phyloP scores from a whole-genome alignment of 30 jellyfish, hydroid and myxozoan species.

The Mastigias papua region DNA sequence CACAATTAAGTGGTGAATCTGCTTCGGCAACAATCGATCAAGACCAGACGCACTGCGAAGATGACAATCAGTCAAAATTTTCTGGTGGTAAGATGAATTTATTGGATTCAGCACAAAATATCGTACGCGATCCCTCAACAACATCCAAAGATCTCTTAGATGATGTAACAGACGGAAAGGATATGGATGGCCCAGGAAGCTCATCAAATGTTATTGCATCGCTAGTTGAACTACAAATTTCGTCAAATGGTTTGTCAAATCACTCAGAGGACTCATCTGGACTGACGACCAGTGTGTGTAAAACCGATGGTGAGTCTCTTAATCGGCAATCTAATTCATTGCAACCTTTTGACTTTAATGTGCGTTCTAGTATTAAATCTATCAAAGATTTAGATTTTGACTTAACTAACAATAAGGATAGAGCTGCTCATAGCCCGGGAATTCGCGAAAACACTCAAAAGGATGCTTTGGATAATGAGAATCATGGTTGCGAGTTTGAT shows the following conservation, averaged over 20 bases:
- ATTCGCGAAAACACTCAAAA: no score
- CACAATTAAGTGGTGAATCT: background rate
- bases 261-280: background rate
- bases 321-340: background rate
- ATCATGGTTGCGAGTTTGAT: no score
- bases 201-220: no score
- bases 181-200: no score
- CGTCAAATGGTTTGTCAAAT: background rate
- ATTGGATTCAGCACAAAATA: background rate
- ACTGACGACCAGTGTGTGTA: background rate
- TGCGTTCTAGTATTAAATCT: background rate
- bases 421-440: no score
- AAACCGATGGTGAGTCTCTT: background rate
- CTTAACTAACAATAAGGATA: no score
- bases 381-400: background rate
- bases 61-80: background rate
- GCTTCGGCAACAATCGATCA: no score
- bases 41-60: background rate
- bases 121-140: background rate
- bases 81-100: background rate
- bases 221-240: no score
- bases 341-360: background rate
- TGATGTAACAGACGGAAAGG: no score
- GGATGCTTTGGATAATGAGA: no score
- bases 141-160: background rate